Evolutionary conservation across 2,888 invertebrate species (phyloP), one percentile per base, ranked within the genome.

Genomic region (Trichopoda pennipes): DNA sequence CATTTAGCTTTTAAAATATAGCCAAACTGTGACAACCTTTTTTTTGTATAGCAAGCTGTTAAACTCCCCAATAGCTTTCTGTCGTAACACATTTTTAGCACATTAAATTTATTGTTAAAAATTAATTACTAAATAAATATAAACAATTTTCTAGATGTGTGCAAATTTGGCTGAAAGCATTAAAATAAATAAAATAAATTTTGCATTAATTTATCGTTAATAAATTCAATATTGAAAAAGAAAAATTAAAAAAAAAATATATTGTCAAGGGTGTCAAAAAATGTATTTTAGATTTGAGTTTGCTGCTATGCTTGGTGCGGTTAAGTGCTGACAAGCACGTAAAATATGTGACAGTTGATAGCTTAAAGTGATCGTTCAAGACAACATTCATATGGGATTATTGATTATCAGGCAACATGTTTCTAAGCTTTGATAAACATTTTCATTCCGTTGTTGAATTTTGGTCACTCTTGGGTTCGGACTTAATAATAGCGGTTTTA

Each of bases 151-250:
- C 28, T 1, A 12, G 1, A 3, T 53, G n/a, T 60, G 3, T 38
- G 47, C 53, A 7, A 51, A 49, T 77, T 77, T 69, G 23, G 8
- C 23, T 63, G 55, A 19, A 53, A 69, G 55, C 51, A 53, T 56
- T 76, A 12, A 55, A 70, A 63, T 28, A 38, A 64, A 56, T 60
- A 51, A 28, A 75, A 75, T 56, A 16, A 0, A n/a, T 63, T 56
- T 70, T 77, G 56, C 28, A 64, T 56, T 77, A 64, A 77, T 60
- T 68, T 68, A 44, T 55, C 1, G 14, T 49, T 23, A 42, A 58
- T 35, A 60, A 28, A 66, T 19, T 21, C 7, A 38, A 49, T 66
- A 23, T n/a, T 49, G 14, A 23, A 12, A 58, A 19, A n/a, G 8
- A 4, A 56, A 66, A 32, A 61, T n/a, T 7, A 3, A 68, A 19